Evolutionary conservation across 2,113 vertebrate species (phyloP).

Genomic region (Pluvialis apricaria): DNA sequence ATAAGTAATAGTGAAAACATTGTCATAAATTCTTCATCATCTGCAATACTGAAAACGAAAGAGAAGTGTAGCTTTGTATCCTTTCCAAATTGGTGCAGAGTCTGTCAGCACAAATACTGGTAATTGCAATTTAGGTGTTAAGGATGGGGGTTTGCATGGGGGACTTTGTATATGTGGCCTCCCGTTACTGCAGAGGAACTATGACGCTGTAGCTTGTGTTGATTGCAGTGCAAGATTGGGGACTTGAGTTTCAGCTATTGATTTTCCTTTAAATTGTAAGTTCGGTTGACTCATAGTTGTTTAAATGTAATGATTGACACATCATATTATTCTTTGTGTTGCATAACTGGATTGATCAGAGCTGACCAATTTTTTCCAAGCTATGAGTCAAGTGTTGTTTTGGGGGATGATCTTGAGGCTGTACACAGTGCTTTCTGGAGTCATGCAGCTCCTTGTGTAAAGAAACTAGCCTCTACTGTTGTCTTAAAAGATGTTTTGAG

Average conservation of each 20-base stretch:
- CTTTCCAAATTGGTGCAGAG: background rate
- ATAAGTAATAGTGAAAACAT: background rate
- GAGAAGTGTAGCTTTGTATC: background rate
- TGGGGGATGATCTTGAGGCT: background rate
- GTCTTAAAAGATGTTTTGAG: background rate
- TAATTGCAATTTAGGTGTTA: background rate
- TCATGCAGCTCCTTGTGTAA: background rate
- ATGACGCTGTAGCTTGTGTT: background rate
- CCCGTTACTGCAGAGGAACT: background rate
- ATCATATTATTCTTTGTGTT: background rate
- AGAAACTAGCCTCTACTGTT: background rate
- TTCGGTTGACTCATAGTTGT: background rate
- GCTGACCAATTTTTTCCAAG: slow-evolving; percentile 29
- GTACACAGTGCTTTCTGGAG: background rate
- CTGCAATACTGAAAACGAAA: background rate
- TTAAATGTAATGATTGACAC: background rate
- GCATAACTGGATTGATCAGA: slow-evolving; percentile 24
- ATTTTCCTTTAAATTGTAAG: background rate
- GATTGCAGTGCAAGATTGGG: background rate
- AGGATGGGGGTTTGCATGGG: background rate
- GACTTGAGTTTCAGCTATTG: background rate
- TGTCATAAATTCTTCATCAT: background rate
- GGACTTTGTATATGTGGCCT: background rate
- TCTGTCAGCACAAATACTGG: background rate
- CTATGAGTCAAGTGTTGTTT: background rate